phyloP scores from a whole-genome alignment of 2,113 vertebrate genomes.

The Bubalus kerabau region DNA sequence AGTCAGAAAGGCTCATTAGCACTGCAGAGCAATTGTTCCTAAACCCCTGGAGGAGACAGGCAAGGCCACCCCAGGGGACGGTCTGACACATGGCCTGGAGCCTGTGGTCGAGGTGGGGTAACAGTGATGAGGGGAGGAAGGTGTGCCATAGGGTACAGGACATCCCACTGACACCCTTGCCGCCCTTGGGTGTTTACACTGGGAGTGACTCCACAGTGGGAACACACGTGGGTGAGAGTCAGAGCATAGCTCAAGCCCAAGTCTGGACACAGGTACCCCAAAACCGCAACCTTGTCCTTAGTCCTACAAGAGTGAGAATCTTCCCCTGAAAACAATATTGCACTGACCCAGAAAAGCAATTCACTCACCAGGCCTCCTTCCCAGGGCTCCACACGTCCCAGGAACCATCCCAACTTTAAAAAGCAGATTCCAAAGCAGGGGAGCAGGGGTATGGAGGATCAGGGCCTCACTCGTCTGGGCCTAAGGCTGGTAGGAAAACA shows the following conservation, averaged over 20 bases:
- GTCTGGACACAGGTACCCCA: background rate
- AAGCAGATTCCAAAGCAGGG: background rate
- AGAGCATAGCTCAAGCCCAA: background rate
- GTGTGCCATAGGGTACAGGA: background rate
- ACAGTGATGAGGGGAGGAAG: background rate
- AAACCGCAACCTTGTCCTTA: background rate
- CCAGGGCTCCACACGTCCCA: background rate
- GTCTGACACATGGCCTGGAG: background rate
- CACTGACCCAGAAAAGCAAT: background rate
- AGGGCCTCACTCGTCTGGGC: background rate
- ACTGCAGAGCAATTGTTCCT: background rate
- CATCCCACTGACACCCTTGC: background rate
- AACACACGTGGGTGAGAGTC: background rate
- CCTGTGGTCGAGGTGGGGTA: background rate
- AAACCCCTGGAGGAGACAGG: background rate
- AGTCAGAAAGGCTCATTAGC: background rate
- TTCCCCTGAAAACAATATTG: background rate
- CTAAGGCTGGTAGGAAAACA: background rate
- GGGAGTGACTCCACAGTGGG: background rate
- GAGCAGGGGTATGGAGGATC: background rate
- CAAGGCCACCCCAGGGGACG: background rate
- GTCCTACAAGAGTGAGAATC: background rate
- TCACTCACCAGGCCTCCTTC: background rate
- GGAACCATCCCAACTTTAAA: background rate
- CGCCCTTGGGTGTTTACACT: background rate